Evolutionary conservation across 2,888 invertebrate species (phyloP), one percentile per base, ranked within the genome.

Genomic region (Frankliniella fusca): DNA sequence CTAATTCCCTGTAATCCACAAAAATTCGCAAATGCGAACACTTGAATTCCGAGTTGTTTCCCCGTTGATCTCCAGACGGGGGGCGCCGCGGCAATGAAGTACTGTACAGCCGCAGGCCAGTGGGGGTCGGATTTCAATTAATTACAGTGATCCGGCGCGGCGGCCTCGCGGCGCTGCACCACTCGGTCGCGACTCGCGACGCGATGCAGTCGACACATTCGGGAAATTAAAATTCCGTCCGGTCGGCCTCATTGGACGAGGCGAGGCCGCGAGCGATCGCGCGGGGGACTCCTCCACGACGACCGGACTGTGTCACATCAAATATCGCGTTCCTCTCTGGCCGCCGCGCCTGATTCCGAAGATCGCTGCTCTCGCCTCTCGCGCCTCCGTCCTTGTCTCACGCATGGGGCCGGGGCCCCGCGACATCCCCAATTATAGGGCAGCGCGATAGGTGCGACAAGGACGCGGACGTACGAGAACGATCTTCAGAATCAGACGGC

Each of bases 91-190:
- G 38, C 38, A 38, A 5, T 2, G 38, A 38, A 38, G 38, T 38
- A 5, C 38, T 3, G 18, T 18, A 18, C 61, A 61, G 20, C 20
- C 12, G 18, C 61, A 3, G 20, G 61, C 61, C 61, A 61, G 0
- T 15, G 61, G 61, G 10, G 61, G 61, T 61, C 61, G 70, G 70
- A 27, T 76, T 76, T 76, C 70, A 76, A 76, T 76, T 76, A 76
- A 76, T 76, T 23, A 27, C 70, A 76, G 70, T 27, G 27, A 76
- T 76, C 70, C 70, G 23, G 70, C 23, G 70, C 23, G n/a, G 70
- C 70, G 70, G 12, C 70, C 70, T 76, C 70, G n/a, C n/a, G 70
- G 61, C 61, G 38, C 11, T 61, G 61, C 61, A n/a, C 27, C 27
- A 76, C 11, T 76, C 23, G 70, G 9, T 11, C 61, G 61, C 18